These are phyloP conservation scores for Montifringilla adamsi DNA, from an alignment of 2,113 vertebrate species.

Conservation along the genomic window DNA sequence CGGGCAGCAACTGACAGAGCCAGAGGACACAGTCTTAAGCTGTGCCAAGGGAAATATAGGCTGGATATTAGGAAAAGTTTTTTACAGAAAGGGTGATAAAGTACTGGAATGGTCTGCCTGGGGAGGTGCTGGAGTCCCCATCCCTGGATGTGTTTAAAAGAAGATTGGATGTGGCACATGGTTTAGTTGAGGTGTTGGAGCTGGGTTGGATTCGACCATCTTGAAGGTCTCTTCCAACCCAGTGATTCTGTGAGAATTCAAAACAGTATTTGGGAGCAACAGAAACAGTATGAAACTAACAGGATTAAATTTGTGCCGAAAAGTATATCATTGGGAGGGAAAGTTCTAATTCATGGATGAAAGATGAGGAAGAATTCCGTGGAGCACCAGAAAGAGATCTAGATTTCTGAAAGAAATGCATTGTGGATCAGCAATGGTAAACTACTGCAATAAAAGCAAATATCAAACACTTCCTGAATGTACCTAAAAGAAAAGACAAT, in stretches of 20 bases:
- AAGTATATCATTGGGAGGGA: not conserved
- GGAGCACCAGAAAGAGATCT: not conserved
- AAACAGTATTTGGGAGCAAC: not conserved
- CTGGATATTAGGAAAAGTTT: not conserved
- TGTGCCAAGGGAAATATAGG: fast-evolving
- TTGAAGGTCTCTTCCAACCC: not conserved
- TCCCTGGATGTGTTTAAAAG: not conserved
- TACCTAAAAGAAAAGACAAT: not conserved
- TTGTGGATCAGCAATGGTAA: not conserved
- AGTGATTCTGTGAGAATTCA: not conserved
- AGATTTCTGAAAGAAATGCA: not conserved
- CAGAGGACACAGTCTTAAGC: not conserved
- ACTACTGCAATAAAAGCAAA: not conserved
- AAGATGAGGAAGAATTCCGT: not conserved
- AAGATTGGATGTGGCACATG: not conserved
- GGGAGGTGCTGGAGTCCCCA: not conserved
- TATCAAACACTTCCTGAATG: not conserved
- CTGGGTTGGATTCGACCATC: fast-evolving
- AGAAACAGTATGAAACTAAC: not conserved
- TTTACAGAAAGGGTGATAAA: not conserved
- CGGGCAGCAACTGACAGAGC: not conserved
- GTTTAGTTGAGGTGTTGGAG: not conserved
- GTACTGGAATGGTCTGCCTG: not conserved
- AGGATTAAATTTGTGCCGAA: not conserved
- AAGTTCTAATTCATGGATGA: not conserved